A percentile compares a stretch with the other conserved stretches of the same genome.
These are phyloP conservation scores for Phycodurus eques DNA, from an alignment of 2,113 vertebrate genomes.

Conservation along the genomic window DNA sequence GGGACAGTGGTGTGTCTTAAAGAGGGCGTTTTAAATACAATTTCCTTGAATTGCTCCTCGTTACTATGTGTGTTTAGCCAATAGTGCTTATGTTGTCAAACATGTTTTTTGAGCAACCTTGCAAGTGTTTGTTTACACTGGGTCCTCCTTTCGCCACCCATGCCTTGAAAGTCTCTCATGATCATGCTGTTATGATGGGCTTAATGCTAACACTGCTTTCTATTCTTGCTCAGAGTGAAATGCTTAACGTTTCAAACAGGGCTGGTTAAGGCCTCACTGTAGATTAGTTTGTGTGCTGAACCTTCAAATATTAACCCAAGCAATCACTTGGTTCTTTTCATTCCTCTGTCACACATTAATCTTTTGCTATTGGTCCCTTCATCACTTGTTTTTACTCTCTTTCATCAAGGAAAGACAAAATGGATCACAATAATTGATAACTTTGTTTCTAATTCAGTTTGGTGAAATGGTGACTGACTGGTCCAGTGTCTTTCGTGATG, in stretches of 20 bases:
- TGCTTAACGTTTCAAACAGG: conserved; percentile 1
- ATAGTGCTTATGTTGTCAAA: conserved; percentile 59
- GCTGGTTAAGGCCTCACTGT: conserved; percentile 21
- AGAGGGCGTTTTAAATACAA: neutral
- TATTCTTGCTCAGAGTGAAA: conserved; percentile 1
- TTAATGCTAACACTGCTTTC: neutral
- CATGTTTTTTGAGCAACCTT: conserved; percentile 56
- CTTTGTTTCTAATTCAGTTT: neutral
- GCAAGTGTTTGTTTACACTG: conserved; percentile 52
- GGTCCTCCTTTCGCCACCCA: conserved; percentile 21
- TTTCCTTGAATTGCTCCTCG: conserved; percentile 18
- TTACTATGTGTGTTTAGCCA: conserved; percentile 47
- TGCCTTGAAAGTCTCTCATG: conserved; percentile 45
- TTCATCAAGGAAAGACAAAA: conserved; percentile 15
- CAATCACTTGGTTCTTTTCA: conserved; percentile 60
- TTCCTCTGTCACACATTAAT: conserved; percentile 43
- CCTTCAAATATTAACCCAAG: conserved; percentile 77
- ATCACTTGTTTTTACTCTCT: conserved; percentile 25
- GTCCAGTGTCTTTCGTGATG: neutral
- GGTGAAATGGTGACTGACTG: neutral
- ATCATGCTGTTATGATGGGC: conserved; percentile 8
- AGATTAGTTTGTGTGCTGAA: conserved; percentile 58
- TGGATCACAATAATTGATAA: neutral
- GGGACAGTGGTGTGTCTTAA: neutral
- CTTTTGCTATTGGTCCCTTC: conserved; percentile 35